phyloP scores from a whole-genome alignment of 2,113 vertebrate species.

The Cygnus atratus region DNA sequence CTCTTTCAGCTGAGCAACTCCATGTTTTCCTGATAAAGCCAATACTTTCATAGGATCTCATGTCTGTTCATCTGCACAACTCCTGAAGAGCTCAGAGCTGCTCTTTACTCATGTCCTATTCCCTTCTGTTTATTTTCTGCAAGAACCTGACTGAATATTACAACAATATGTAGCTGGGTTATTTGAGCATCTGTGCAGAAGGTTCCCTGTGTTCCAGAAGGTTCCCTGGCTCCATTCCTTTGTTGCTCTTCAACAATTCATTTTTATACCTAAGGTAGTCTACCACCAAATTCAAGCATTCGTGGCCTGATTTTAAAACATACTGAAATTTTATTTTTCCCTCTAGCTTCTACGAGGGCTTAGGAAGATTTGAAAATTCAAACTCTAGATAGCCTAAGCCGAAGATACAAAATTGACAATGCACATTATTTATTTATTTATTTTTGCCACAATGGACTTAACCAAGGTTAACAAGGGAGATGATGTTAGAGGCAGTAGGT shows the following conservation, averaged over 20 bases:
- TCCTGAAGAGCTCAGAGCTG: not conserved
- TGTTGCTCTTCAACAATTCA: not conserved
- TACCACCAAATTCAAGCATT: not conserved
- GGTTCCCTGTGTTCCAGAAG: not conserved
- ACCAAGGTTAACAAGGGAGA: not conserved
- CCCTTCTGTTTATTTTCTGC: not conserved
- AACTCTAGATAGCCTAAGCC: not conserved
- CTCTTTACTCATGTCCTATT: not conserved
- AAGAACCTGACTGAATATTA: not conserved
- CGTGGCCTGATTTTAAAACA: not conserved
- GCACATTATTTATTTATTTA: accelerated
- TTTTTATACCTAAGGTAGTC: not conserved
- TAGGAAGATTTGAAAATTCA: not conserved
- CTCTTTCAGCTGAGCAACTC: not conserved
- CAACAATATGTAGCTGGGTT: not conserved
- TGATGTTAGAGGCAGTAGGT: not conserved
- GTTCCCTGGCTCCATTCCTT: not conserved
- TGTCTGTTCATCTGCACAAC: not conserved
- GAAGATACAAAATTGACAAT: not conserved
- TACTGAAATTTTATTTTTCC: not conserved
- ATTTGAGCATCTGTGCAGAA: not conserved
- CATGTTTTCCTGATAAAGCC: not conserved
- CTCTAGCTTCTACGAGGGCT: not conserved
- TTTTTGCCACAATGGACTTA: not conserved
- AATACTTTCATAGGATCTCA: not conserved